Percentiles rank a stretch among this genome's conserved stretches.
Evolutionary conservation across 1,140 invertebrate species (phyloP).

Genomic region (Drosophila pseudoobscura): DNA sequence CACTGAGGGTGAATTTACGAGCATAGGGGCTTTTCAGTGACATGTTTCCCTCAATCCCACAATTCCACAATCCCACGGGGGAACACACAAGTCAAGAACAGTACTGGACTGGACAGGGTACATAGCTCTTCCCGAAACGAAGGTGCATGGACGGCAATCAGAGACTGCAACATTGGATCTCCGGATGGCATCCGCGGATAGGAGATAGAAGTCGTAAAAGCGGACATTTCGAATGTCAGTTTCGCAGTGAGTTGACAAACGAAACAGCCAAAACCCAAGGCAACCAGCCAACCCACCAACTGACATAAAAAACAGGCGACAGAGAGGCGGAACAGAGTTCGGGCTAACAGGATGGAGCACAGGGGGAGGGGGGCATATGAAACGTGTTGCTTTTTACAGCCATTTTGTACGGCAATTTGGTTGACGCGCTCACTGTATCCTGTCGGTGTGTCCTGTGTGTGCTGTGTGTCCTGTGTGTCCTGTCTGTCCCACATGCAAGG

Average conservation of each 20-base stretch:
- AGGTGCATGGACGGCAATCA: constrained; percentile 27
- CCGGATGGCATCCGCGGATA: constrained; percentile 19
- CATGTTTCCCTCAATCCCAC: too few relatives aligned
- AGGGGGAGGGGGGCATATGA: constrained; percentile 17
- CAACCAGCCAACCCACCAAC: constrained; percentile 6
- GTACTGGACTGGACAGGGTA: too few relatives aligned
- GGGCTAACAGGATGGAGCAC: background rate
- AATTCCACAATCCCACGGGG: too few relatives aligned
- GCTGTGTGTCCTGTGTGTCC: constrained; percentile 5
- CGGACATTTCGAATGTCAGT: constrained; percentile 28
- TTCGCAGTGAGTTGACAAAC: background rate
- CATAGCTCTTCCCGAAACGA: constrained; percentile 2
- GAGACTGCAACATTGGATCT: constrained; percentile 10
- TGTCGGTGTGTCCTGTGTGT: constrained; percentile 4
- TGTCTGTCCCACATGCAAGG: constrained; percentile 58
- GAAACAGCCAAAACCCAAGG: constrained; percentile 32
- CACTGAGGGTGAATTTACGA: constrained; percentile 6
- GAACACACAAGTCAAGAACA: too few relatives aligned
- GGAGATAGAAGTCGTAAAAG: constrained; percentile 41
- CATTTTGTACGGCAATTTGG: constrained; percentile 64
- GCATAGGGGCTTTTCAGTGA: too few relatives aligned
- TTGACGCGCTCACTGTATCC: constrained; percentile 16
- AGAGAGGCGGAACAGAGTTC: constrained; percentile 2
- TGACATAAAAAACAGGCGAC: constrained; percentile 25
- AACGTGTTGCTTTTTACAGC: constrained; percentile 57